Conservation (phyloP, 2,888 invertebrate genomes). For the Pseudococcus longispinus region DNA sequence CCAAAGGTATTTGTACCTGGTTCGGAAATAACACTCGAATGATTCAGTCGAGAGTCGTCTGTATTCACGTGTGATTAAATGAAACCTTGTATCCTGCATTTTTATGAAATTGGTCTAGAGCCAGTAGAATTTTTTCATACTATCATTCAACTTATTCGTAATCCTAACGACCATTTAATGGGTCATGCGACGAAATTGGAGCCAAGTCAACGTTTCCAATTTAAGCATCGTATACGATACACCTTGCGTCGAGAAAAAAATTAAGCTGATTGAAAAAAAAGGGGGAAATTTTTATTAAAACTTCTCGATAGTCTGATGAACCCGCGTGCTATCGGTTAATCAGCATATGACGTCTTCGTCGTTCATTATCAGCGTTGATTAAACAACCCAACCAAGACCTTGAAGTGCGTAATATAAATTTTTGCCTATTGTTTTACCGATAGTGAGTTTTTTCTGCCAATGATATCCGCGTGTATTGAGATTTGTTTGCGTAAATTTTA, state of each 20-base stretch:
- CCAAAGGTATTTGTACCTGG: background rate
- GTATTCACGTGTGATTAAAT: no score
- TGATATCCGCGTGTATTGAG: background rate
- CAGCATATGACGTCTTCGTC: background rate
- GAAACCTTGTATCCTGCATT: background rate
- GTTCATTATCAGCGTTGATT: conserved; percentile 2
- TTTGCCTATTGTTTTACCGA: background rate
- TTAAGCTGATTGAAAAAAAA: background rate
- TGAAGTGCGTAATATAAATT: conserved; percentile 22
- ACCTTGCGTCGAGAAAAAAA: background rate
- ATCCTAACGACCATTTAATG: background rate
- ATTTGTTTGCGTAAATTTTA: background rate
- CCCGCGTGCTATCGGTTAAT: background rate
- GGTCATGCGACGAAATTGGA: background rate
- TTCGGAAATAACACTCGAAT: background rate
- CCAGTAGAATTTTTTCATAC: background rate
- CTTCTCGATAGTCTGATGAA: background rate
- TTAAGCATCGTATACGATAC: background rate
- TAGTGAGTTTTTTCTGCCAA: background rate
- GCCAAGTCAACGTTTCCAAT: background rate
- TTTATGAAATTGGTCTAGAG: background rate
- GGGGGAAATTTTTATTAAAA: background rate
- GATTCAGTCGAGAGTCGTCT: background rate
- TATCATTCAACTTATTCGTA: background rate
- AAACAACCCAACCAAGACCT: background rate